phyloP scores from a whole-genome alignment of 2,888 invertebrate genomes.

The Drosophila lacicola region DNA sequence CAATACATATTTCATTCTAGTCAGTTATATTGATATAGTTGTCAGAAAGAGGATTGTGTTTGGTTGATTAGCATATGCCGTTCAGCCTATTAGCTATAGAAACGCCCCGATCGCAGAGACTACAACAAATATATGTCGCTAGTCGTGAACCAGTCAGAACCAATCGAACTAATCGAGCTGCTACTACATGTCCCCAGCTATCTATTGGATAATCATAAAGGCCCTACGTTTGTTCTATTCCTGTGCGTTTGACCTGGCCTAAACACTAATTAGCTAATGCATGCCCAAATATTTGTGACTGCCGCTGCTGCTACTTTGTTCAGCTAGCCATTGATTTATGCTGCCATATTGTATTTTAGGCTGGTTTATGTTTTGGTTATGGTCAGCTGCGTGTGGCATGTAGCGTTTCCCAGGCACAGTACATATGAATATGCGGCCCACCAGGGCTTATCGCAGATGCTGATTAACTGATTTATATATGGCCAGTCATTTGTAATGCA shows the following conservation, averaged over 20 bases:
- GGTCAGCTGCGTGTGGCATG: slow-evolving; percentile 45
- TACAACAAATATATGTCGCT: neutral
- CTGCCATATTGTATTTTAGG: slow-evolving; percentile 55
- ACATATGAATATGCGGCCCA: slow-evolving; percentile 54
- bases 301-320: slow-evolving; percentile 28
- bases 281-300: slow-evolving; percentile 49
- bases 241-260: slow-evolving; percentile 11
- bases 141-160: neutral
- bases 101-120: neutral
- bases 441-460: slow-evolving; percentile 71
- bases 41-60: neutral
- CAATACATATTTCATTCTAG: too few relatives aligned
- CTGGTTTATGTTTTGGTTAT: slow-evolving; percentile 35
- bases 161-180: slow-evolving; percentile 20
- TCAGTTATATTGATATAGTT: too few relatives aligned
- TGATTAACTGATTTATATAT: slow-evolving; percentile 78
- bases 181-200: neutral
- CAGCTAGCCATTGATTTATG: slow-evolving; percentile 72
- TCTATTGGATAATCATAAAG: slow-evolving; percentile 39
- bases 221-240: neutral
- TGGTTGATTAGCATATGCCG: too few relatives aligned
- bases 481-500: slow-evolving; percentile 76
- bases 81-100: neutral
- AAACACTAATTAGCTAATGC: slow-evolving; percentile 69
- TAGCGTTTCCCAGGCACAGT: slow-evolving; percentile 46